Conservation (phyloP, 2,113 vertebrate genomes). For the Gymnogyps californianus region DNA sequence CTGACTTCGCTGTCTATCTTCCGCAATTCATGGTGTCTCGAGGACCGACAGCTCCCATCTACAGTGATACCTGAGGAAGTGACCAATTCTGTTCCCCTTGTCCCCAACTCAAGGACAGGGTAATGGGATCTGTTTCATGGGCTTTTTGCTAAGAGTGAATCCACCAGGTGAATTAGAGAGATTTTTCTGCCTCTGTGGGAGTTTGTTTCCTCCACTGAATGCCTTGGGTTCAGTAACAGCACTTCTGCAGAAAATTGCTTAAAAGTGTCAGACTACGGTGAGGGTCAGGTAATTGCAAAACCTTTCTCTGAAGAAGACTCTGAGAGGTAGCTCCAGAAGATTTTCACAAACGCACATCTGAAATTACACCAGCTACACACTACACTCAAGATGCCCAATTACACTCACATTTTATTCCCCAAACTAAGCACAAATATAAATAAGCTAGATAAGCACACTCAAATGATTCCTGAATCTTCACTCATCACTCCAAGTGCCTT, state of each 20-base stretch:
- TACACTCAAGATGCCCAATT: background rate
- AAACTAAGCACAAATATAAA: background rate
- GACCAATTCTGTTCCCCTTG: background rate
- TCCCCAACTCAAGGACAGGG: background rate
- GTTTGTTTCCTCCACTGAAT: background rate
- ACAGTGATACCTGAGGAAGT: background rate
- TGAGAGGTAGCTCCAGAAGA: background rate
- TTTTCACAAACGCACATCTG: background rate
- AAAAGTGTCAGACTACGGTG: background rate
- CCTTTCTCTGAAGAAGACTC: background rate
- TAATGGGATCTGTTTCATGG: background rate
- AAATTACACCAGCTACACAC: background rate
- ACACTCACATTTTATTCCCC: background rate
- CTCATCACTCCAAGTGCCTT: background rate
- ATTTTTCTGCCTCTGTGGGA: background rate
- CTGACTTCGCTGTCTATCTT: background rate
- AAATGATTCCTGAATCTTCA: background rate
- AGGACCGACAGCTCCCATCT: background rate
- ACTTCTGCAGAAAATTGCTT: background rate
- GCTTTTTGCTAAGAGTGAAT: background rate
- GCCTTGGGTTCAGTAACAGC: background rate
- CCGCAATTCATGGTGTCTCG: rapidly evolving
- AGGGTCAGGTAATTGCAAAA: background rate
- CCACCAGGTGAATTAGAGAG: background rate
- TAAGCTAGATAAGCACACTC: background rate